Evolutionary conservation across 2,797 vertebrate genomes (phyloP).

Genomic region (Sciurus carolinensis): DNA sequence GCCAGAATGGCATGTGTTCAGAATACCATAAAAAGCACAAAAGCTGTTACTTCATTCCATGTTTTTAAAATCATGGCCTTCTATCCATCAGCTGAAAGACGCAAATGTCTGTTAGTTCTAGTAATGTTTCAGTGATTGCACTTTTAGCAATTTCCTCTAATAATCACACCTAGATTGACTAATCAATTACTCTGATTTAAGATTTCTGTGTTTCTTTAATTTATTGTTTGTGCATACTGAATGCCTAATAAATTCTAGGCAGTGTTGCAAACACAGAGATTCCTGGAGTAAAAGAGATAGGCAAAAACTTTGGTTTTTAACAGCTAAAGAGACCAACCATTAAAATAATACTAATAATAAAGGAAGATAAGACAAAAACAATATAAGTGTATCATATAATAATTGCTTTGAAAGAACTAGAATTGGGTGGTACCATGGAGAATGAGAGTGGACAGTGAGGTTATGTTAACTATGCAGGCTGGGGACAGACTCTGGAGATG

Average conservation of each 20-base stretch:
- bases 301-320: not conserved
- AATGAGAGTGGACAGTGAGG: not conserved
- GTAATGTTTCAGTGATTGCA: not conserved
- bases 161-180: slow-evolving; percentile 17
- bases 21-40: not conserved
- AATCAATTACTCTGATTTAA: not conserved
- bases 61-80: slow-evolving; percentile 9
- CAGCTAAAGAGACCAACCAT: not conserved
- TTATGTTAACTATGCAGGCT: not conserved
- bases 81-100: not conserved
- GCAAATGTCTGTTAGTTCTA: slow-evolving; percentile 12
- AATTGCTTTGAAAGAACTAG: not conserved
- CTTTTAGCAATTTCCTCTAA: not conserved
- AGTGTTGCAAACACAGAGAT: not conserved
- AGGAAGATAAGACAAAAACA: not conserved
- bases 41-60: not conserved
- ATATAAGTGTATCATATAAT: not conserved
- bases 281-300: not conserved
- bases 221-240: not conserved
- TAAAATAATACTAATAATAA: not conserved
- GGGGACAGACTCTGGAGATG: not conserved
- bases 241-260: not conserved
- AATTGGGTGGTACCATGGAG: not conserved
- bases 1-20: not conserved
- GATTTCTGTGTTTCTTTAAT: slow-evolving; percentile 1